Conservation (phyloP, 1,140 invertebrate genomes). For the Macrotrachela quadricornifera region DNA sequence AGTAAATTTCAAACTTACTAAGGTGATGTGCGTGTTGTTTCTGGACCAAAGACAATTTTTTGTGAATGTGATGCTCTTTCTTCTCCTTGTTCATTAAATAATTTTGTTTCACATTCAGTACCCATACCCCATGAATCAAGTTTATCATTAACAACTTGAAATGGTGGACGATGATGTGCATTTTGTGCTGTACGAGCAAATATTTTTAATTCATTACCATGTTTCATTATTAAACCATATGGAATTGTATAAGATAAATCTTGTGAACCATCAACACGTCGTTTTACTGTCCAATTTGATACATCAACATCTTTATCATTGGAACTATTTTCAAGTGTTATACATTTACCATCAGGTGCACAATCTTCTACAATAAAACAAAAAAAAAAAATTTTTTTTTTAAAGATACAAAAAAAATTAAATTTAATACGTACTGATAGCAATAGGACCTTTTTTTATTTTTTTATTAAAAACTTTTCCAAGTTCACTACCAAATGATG, state of each 20-base stretch:
- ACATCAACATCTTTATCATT: constrained; percentile 13
- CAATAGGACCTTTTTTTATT: too few relatives aligned
- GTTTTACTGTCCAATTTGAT: constrained; percentile 2
- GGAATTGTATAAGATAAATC: constrained; percentile 7
- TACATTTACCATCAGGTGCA: constrained; percentile 32
- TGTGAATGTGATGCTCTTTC: constrained; percentile 27
- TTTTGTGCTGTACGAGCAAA: constrained; percentile 6
- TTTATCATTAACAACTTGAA: constrained; percentile 8
- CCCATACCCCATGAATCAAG: constrained; percentile 22
- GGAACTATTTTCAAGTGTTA: constrained; percentile 32
- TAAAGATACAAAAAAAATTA: too few relatives aligned
- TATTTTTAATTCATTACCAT: constrained; percentile 3
- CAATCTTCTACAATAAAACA: constrained; percentile 17
- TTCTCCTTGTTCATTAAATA: constrained; percentile 26
- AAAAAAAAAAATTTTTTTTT: too few relatives aligned
- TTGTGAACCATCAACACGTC: constrained; percentile 1
- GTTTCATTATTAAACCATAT: constrained; percentile 2
- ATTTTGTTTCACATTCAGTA: constrained; percentile 22
- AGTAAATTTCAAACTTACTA: too few relatives aligned
- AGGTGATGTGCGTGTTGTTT: too few relatives aligned
- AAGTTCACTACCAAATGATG: neutral
- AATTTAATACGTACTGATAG: too few relatives aligned
- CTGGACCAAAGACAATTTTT: constrained; percentile 16
- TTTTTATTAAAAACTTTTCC: too few relatives aligned
- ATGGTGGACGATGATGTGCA: neutral